Base-by-base conservation (phyloP, 2,888 invertebrate genomes). In the Noctuana brunneofusca region DNA sequence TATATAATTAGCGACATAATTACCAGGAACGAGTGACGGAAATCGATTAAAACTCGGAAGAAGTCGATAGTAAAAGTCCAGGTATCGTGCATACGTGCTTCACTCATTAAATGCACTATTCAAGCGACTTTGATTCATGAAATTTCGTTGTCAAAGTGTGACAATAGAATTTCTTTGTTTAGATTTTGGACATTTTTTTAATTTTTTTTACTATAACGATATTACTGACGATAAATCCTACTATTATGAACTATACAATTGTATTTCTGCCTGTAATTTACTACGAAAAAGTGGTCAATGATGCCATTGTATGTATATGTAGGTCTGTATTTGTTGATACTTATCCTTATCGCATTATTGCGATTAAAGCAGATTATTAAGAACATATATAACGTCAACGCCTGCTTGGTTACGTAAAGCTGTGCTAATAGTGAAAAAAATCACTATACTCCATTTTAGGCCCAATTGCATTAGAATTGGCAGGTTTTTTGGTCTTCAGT, bases 1-100 rank as follows among this genome's bases (percentile, higher is more conserved):
- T 68, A 74, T 71, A 70, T 73, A 72, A 78, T 79, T 67, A 71
- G 73, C 74, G 62, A 58, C 55, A 60, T 75, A 83, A 85, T 83
- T 79, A 78, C 38, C 6, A 79, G 80, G 81, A 85, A 84, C 77
- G 71, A 65, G 66, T 69, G 78, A 77, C 79, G 77, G 79, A 75
- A 80, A 75, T 70, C 71, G 70, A 73, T 73, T 75, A 75, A 56
- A 56, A 59, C 59, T 56, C 52, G 59, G 59, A 59, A 59, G 53
- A 20, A 46, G 38, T 38, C 38, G 50, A 50, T 50, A 50, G 50
- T 50, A 58, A 50, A 50, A 58, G 58, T 46, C 46, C 46, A 14
- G 46, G 46, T 35, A 3, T 48, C 48, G 57, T 48, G 57, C 32
- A 57, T 48, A 57, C 43, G 38, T 32, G 30, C 5, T 30, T 8